A percentile compares a stretch with the other conserved stretches of the same genome.
phyloP scores from a whole-genome alignment of 1,140 invertebrate species.

The Tenebrio molitor region DNA sequence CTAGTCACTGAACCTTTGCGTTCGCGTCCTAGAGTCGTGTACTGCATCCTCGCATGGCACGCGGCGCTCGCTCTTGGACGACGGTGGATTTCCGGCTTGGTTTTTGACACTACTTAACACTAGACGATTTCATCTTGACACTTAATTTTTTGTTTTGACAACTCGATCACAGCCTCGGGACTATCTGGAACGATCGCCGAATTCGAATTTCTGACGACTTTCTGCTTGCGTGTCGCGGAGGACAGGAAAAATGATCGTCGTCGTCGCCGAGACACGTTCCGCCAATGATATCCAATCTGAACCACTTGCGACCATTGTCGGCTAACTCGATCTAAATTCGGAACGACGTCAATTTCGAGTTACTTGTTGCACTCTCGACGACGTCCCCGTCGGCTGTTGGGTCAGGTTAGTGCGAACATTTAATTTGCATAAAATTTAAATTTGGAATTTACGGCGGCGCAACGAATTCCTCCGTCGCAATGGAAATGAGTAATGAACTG shows the following conservation, averaged over 20 bases:
- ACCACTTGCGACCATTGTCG: not conserved
- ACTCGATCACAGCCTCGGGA: not conserved
- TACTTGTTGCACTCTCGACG: not conserved
- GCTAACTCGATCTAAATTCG: not conserved
- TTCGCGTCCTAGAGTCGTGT: slow-evolving; percentile 58
- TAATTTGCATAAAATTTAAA: no score
- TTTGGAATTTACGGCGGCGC: no score
- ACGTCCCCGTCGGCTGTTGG: not conserved
- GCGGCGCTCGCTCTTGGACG: not conserved
- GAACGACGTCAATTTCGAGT: not conserved
- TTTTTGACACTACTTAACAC: slow-evolving; percentile 10
- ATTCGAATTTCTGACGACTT: not conserved
- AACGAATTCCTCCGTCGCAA: no score
- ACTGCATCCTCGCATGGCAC: slow-evolving; percentile 54
- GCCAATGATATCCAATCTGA: no score
- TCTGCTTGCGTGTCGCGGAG: no score
- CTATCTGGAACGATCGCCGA: not conserved
- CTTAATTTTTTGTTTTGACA: slow-evolving; percentile 20
- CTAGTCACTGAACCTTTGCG: slow-evolving; percentile 57
- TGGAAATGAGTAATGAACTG: no score
- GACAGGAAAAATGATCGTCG: no score
- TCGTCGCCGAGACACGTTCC: no score
- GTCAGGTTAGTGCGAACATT: not conserved
- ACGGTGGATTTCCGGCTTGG: not conserved
- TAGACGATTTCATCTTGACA: slow-evolving; percentile 26